Conservation (phyloP, 2,888 invertebrate species). For the Harpagoxenus sublaevis region DNA sequence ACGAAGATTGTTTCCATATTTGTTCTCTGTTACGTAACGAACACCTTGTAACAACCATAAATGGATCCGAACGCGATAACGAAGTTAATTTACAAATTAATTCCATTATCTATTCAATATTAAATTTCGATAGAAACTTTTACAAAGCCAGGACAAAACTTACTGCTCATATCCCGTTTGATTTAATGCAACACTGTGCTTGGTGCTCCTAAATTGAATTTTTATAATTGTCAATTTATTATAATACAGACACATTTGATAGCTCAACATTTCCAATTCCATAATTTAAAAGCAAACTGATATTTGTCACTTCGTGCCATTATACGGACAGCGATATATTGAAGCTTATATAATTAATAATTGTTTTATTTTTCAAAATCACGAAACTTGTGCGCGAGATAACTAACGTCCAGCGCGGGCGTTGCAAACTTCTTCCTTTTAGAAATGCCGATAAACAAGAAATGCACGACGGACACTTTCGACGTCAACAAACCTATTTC, state of each 20-base stretch:
- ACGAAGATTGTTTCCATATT: slow-evolving; percentile 57
- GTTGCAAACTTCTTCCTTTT: background rate
- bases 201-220: slow-evolving; percentile 10
- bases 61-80: slow-evolving; percentile 53
- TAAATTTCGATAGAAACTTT: slow-evolving; percentile 30
- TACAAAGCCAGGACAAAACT: background rate
- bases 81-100: slow-evolving; percentile 49
- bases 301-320: slow-evolving; percentile 14
- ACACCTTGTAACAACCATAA: slow-evolving; percentile 49
- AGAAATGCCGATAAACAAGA: slow-evolving; percentile 2
- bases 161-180: slow-evolving; percentile 2
- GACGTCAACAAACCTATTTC: slow-evolving; percentile 58
- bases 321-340: slow-evolving; percentile 12
- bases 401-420: background rate
- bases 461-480: background rate
- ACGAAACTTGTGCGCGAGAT: background rate
- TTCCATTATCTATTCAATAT: slow-evolving; percentile 37
- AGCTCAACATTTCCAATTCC: slow-evolving; percentile 20
- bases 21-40: slow-evolving; percentile 55
- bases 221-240: slow-evolving; percentile 42
- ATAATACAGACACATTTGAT: slow-evolving; percentile 29
- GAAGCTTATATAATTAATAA: slow-evolving; percentile 4
- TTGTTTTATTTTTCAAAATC: background rate
- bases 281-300: slow-evolving; percentile 43
- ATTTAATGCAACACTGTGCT: slow-evolving; percentile 18